A percentile compares a stretch with the other conserved stretches of the same genome.
These are phyloP conservation scores for Macrophya annulata DNA, from an alignment of 2,888 invertebrate genomes.

Conservation along the genomic window DNA sequence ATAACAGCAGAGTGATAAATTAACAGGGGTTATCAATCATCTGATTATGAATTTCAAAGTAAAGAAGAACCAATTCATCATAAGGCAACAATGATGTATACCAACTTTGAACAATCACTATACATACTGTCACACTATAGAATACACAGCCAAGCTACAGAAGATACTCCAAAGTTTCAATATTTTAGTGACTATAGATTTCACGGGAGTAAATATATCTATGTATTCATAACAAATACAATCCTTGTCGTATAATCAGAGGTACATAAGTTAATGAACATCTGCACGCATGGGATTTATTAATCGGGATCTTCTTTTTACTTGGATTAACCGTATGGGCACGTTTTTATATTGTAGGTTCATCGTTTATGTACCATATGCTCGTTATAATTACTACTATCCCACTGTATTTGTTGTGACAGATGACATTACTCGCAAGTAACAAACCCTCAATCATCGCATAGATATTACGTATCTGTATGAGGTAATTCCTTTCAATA, in stretches of 20 bases:
- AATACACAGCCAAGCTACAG: constrained; percentile 7
- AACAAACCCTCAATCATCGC: neutral
- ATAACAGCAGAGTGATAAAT: neutral
- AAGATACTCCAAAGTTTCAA: neutral
- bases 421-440: neutral
- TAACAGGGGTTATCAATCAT: neutral
- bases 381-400: neutral
- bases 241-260: neutral
- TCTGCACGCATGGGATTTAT: neutral
- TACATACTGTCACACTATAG: neutral
- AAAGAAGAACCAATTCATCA: neutral
- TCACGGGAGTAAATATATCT: neutral
- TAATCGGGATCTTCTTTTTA: too few species aligned
- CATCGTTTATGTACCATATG: neutral
- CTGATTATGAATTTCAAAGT: neutral
- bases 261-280: neutral
- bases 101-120: neutral
- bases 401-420: neutral
- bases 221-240: neutral
- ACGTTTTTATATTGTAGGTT: too few species aligned
- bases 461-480: neutral
- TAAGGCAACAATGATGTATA: neutral
- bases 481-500: neutral
- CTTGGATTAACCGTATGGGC: too few species aligned
- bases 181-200: neutral